Evolutionary conservation across 2,113 vertebrate genomes (phyloP), one percentile per base, ranked within the genome.

Genomic region (Cinclus cinclus): DNA sequence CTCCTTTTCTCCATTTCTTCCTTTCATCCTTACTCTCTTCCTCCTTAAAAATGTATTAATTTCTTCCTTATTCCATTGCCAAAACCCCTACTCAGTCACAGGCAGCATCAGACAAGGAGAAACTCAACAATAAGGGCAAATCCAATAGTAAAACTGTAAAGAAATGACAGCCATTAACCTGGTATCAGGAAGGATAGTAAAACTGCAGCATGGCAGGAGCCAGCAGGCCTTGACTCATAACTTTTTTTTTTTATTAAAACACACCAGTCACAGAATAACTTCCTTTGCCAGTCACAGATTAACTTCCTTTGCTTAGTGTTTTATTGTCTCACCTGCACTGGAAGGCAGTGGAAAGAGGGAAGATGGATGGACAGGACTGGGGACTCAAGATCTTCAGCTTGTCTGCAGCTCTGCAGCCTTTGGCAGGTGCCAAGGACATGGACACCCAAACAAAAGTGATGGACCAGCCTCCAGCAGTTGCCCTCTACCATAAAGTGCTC

Each of bases 151-250:
- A 97, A 97, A 92, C 91, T 39, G 56, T 71, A 92, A 90, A 77
- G 50, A 94, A 96, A 93, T 89, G 79, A 92, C 80, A 94, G 92
- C 60, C 92, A 93, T 97, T 95, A 96, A 94, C 55, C 86, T n/a
- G 22, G 94, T 71, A 92, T 75, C 73, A 9, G 76, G 76, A 93
- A 85, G 64, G 76, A 90, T 76, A 83, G 83, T 94, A 93, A 96
- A 96, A 92, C 30, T 55, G 88, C 68, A 94, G 88, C 56, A 90
- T 77, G 83, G 88, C 90, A 95, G 68, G 68, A 96, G 86, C 80
- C 73, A 92, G 76, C 89, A 89, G 92, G 79, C 83, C 76, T 63
- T 13, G 4, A 67, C 50, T 89, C 37, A 2, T 88, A 86, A 68
- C 33, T 44, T 60, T 91, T 73, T 56, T 15, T 68, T 24, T 62